Evolutionary conservation across 1,140 invertebrate species (phyloP), one percentile per base, ranked within the genome.

Genomic region (Drosophila elegans): DNA sequence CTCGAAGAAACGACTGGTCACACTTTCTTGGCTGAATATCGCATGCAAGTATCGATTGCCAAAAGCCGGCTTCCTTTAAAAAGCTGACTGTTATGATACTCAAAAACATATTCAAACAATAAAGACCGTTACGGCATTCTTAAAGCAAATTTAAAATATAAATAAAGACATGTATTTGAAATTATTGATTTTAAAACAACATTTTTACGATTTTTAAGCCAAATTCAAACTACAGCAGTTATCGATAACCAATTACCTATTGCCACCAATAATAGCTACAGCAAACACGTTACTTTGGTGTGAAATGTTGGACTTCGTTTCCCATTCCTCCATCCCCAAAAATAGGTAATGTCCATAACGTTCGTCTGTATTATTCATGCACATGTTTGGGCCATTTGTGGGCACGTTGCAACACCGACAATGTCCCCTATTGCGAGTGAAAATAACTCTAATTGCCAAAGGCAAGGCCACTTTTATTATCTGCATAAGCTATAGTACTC

Each of bases 391-490:
- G 36, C 27, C 13, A 62, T 41, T 49, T 44, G 45, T 11, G 45
- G 21, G 21, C 9, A 39, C 16, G 36, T 27, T 48, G 41, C 56
- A 53, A 34, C 44, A 52, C 27, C 68, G 72, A 78, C 61, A 72
- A 72, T 63, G 60, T 82, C 56, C 74, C 57, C 52, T 34, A 68
- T 52, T 68, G 49, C 75, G 71, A 88, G 66, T 75, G 44, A 78
- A 88, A 82, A 88, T 88, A 86, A 88, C 82, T 86, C 75, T 82
- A 85, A 85, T 85, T 88, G 78, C 29, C 59, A 74, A 44, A 59
- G 63, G 74, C 78, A 85, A 85, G 82, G 82, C 81, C 82, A 67
- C 56, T 46, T 48, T 48, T 60, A 60, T 64, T 55, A 51, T 57
- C 45, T 69, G 42, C 51, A 56, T 68, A 71, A n/a, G 25, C 32